phyloP scores from a whole-genome alignment of 2,797 vertebrate species.

The Cyprinodon diabolis region DNA sequence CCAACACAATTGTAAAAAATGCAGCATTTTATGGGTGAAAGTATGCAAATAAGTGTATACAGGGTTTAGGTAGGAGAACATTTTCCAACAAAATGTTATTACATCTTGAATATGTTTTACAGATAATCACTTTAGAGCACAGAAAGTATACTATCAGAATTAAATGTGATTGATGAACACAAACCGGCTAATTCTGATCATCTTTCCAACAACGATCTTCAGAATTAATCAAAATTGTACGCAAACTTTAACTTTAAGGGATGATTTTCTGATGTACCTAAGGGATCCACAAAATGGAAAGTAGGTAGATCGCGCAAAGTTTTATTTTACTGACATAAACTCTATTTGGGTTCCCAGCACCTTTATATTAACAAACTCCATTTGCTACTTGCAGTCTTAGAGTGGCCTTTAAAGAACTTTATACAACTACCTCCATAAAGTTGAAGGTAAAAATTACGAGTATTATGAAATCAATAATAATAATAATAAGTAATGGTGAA shows the following conservation, averaged over 20 bases:
- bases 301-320: too few relatives aligned
- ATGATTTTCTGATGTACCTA: not conserved
- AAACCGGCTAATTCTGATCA: not conserved
- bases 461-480: too few relatives aligned
- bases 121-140: not conserved
- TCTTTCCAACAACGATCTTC: not conserved
- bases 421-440: too few relatives aligned
- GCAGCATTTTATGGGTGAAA: slow-evolving; percentile 39
- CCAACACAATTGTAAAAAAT: slow-evolving; percentile 31
- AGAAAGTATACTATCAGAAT: too few relatives aligned
- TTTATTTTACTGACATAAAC: too few relatives aligned
- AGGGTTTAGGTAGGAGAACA: slow-evolving; percentile 29
- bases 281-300: not conserved
- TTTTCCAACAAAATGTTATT: not conserved
- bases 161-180: too few relatives aligned
- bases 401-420: too few relatives aligned
- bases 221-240: not conserved
- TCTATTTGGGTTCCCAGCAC: too few relatives aligned
- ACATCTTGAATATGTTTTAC: not conserved
- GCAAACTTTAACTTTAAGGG: not conserved
- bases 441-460: too few relatives aligned
- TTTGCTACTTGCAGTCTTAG: too few relatives aligned
- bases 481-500: too few relatives aligned
- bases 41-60: slow-evolving; percentile 55
- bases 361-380: too few relatives aligned